Evolutionary conservation across 2,113 vertebrate species (phyloP), one percentile per base, ranked within the genome.

Genomic region (Lucifuga dentata): DNA sequence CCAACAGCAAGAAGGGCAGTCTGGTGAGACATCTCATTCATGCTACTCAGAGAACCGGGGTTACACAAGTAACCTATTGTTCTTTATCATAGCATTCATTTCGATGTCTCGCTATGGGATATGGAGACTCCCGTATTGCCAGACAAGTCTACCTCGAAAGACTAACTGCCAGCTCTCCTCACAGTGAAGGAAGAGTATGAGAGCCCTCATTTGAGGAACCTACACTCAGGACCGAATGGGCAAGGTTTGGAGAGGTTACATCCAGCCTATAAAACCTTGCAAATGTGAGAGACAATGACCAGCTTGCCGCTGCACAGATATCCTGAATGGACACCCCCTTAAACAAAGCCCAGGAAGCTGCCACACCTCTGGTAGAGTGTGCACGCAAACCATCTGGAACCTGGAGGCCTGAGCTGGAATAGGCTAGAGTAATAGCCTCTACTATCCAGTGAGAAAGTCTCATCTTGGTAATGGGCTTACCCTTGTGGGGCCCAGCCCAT

Each of bases 71-170:
- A n/a, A n/a, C n/a, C n/a, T n/a, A n/a, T n/a, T n/a, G n/a, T n/a
- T n/a, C n/a, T n/a, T n/a, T n/a, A n/a, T n/a, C n/a, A n/a, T n/a
- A n/a, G n/a, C n/a, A n/a, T n/a, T n/a, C n/a, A n/a, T n/a, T 39
- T 60, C 3, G n/a, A 41, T 32, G 36, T 64, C 41, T 59, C 29
- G 43, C 36, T 59, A 17, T 59, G 36, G 16, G 7, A 65, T 3
- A 60, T 65, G 17, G 11, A 51, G 11, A n/a, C 36, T 49, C 23
- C 15, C 16, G 23, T 11, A 44, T 20, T 53, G 26, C 20, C 38
- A n/a, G n/a, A n/a, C n/a, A n/a, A n/a, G n/a, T n/a, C n/a, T n/a
- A n/a, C n/a, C n/a, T n/a, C n/a, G n/a, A n/a, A n/a, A n/a, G 16
- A 43, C 7, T 24, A 11, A n/a, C 4, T 43, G 5, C 15, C 13